Conservation (phyloP, 2,797 vertebrate species). For the Pangasius larnaudii region DNA sequence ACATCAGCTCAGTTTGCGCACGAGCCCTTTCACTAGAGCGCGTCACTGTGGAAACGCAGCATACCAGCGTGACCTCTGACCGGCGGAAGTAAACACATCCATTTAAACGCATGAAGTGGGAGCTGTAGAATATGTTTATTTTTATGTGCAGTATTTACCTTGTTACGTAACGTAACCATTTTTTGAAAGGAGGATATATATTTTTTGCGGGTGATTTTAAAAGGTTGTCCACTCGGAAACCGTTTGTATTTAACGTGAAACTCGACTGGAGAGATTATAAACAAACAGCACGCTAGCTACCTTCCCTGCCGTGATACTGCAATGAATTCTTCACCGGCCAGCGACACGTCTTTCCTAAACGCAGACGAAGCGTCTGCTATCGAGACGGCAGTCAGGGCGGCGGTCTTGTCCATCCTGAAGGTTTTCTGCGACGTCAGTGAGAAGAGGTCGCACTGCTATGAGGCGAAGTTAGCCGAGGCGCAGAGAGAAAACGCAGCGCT, state of each 20-base stretch:
- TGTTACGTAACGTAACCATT: neutral
- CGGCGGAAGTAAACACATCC: constrained; percentile 27
- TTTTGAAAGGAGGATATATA: neutral
- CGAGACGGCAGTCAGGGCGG: constrained; percentile 54
- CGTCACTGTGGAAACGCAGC: neutral
- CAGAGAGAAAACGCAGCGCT: constrained; percentile 54
- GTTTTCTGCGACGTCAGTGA: constrained; percentile 44
- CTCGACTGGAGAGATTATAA: neutral
- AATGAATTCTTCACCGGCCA: constrained; percentile 12
- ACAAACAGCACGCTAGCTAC: neutral
- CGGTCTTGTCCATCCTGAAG: constrained; percentile 50
- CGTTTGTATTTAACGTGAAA: neutral
- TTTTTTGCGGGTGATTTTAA: neutral
- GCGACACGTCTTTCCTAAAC: constrained; percentile 10
- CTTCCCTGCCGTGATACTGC: neutral
- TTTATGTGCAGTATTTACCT: neutral
- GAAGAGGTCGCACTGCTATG: constrained; percentile 36
- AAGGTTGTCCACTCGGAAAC: neutral
- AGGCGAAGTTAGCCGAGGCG: constrained; percentile 48
- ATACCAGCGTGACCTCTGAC: constrained; percentile 17
- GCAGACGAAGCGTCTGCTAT: constrained; percentile 43
- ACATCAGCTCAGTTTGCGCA: neutral
- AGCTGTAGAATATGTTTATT: neutral
- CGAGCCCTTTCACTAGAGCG: neutral
- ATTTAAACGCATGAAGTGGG: constrained; percentile 9